These are phyloP conservation scores for Leptinotarsa rubiginosa DNA, from an alignment of 2,888 invertebrate genomes.

Conservation along the genomic window DNA sequence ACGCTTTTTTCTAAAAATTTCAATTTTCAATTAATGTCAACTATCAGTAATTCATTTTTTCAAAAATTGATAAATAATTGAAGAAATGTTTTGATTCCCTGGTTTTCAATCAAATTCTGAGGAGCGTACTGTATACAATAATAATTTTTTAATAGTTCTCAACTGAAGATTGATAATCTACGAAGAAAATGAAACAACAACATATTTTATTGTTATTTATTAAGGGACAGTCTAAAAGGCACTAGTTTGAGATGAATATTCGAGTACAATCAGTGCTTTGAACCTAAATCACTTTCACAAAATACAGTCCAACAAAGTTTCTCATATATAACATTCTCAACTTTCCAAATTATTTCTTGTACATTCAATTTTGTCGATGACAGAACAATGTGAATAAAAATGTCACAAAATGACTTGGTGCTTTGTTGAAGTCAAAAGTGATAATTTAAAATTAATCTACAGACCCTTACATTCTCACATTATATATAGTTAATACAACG, in stretches of 20 bases:
- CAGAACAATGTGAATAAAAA: slow-evolving; percentile 4
- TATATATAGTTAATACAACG: slow-evolving; percentile 24
- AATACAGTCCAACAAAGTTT: slow-evolving; percentile 37
- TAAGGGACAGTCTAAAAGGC: slow-evolving; percentile 55
- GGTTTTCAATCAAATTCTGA: no score
- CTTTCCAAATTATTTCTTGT: not conserved
- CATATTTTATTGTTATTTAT: slow-evolving; percentile 27
- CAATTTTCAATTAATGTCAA: no score
- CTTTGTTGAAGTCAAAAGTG: slow-evolving; percentile 13
- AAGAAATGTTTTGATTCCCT: no score
- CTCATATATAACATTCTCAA: not conserved
- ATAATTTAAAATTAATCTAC: slow-evolving; percentile 24
- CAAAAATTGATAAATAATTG: no score
- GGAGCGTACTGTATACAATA: no score
- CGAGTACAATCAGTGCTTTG: slow-evolving; percentile 44
- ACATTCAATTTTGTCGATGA: not conserved
- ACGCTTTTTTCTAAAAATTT: no score
- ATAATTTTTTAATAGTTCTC: not conserved
- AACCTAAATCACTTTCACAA: slow-evolving; percentile 36
- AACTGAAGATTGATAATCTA: not conserved
- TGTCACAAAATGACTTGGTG: slow-evolving; percentile 26
- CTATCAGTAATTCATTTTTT: no score
- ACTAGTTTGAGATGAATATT: slow-evolving; percentile 49
- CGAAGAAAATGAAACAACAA: slow-evolving; percentile 15
- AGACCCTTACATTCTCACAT: slow-evolving; percentile 37